Evolutionary conservation across 2,797 vertebrate species (phyloP).

Genomic region (Zalophus californianus): DNA sequence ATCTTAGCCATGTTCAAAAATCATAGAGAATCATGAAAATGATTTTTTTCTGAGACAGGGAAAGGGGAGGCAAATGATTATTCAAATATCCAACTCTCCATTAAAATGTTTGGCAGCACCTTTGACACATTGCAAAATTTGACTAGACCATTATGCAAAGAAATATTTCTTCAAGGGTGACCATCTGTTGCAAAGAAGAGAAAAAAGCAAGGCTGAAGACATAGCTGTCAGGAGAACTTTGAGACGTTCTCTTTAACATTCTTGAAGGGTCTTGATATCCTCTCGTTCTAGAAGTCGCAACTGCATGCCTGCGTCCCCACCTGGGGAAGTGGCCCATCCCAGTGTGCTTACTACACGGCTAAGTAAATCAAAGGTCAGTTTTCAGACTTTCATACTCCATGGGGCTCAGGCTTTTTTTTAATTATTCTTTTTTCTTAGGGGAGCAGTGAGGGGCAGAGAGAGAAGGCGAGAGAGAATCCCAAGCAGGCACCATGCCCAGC

Average conservation of each 20-base stretch:
- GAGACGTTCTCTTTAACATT: neutral
- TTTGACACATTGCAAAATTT: neutral
- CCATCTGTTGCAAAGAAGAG: neutral
- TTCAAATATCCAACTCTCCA: neutral
- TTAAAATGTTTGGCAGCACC: neutral
- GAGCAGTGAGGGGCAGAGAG: neutral
- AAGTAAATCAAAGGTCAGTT: neutral
- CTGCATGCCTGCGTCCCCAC: neutral
- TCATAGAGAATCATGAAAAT: neutral
- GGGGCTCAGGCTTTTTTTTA: neutral
- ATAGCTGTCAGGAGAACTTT: neutral
- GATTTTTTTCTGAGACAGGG: neutral
- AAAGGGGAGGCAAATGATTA: neutral
- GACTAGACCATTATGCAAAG: neutral
- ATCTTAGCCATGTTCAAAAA: neutral
- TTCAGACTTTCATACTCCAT: neutral
- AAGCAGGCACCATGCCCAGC: neutral
- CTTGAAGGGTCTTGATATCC: neutral
- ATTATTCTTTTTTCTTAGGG: neutral
- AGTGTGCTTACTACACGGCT: neutral
- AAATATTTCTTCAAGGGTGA: neutral
- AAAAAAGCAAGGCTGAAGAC: neutral
- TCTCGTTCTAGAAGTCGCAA: neutral
- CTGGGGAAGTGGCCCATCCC: accelerated
- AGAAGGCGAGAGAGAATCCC: neutral